Base-by-base conservation (phyloP, 2,113 vertebrate genomes). In the Takifugu bimaculatus region DNA sequence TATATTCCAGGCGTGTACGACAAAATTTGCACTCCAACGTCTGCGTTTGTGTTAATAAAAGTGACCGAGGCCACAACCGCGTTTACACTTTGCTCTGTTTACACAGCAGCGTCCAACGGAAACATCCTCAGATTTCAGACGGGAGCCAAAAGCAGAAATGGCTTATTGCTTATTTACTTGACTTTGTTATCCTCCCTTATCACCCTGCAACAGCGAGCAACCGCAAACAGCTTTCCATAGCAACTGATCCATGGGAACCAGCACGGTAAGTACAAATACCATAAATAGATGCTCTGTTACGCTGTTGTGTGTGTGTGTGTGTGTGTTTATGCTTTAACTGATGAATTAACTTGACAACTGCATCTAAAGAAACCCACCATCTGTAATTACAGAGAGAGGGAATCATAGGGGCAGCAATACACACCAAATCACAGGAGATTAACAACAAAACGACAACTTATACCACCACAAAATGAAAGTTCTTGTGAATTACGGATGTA, bases 61-160 rank as follows among this genome's bases (percentile, higher is more conserved):
- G 5, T 1, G 35, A 39, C 35, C 2, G 5, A 48, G 3, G 5
- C 13, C 6, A 4, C 44, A 15, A 13, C 10, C 45, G 28, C 10
- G 0, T 65, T 28, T 35, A 6, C 20, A 15, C 32, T 26, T 47
- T n/a, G 39, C 20, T 62, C 57, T 56, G 79, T 80, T 76, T 85
- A 76, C 73, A 85, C 70, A 78, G 72, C 50, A 2, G 61, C 63
- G 62, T 74, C 57, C 81, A 65, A 85, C 75, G 79, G 77, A 53
- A 59, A 70, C 65, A 78, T 69, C 60, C 60, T 61, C 50, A 79
- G 68, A 75, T 56, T 50, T 69, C 70, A 68, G 55, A 68, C 39
- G 26, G 49, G 26, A 43, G 42, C 1, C 42, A 65, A 77, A 70
- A 56, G 49, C 61, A 42, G 65, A 59, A 45, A 58, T 69, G 43